Evolutionary conservation across 1,140 invertebrate genomes (phyloP), one percentile per base, ranked within the genome.

Genomic region (Neuroterus valhalla): DNA sequence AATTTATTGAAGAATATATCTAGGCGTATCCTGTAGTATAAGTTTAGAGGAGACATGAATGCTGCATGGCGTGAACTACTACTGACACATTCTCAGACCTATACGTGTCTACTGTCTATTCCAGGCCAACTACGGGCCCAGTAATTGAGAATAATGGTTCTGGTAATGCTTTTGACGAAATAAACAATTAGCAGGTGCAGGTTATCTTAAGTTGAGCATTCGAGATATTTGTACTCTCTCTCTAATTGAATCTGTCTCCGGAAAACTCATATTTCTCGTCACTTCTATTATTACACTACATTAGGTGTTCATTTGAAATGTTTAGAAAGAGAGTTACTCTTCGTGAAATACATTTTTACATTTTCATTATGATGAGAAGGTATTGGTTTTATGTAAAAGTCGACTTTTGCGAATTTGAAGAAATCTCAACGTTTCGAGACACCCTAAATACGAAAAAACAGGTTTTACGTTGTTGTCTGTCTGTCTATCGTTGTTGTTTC

Each of bases 61-160:
- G 52, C 4, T 26, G 26, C 50, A 50, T 19, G 6, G n/a, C 5
- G n/a, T 17, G 0, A 26, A 26, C 23, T 21, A 26, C 3, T 23
- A 26, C 52, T 55, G 52, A 23, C 19, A 31, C 17, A 48, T 48
- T 2, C 46, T 15, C 50, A 23, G 50, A 26, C 50, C 50, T 55
- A 55, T 31, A 55, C 21, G 14, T 55, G 52, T 31, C 52, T 26
- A 12, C 26, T 55, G 52, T 31, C 52, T 26, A 12, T 55, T 21
- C 1, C 1, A 21, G 67, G 42, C 15, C 44, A 50, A 70, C 75
- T 66, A 68, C 62, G 72, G 72, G 71, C 69, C 66, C 72, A 72
- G 78, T 87, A 85, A 87, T 86, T 86, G 82, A 84, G 86, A 86
- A 82, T 86, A 87, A 87, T 86, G 80, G 77, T 71, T 66, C 55